These are phyloP conservation scores for Myoxocephalus aenaeus DNA, from an alignment of 2,797 vertebrate genomes.

Conservation along the genomic window DNA sequence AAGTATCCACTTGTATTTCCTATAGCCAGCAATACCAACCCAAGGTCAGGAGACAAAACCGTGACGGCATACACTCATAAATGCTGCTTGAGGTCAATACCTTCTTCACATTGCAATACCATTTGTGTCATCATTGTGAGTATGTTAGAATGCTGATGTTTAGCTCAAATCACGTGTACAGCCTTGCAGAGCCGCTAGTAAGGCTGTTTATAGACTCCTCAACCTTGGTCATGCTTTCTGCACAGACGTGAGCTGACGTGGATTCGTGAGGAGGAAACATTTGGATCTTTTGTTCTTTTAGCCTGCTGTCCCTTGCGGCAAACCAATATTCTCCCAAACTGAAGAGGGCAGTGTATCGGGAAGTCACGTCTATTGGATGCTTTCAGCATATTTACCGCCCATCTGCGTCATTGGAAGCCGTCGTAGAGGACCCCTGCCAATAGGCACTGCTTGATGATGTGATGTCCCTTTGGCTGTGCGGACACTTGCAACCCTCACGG, in stretches of 20 bases:
- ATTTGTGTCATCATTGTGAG: not conserved
- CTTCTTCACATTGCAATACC: not conserved
- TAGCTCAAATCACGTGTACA: not conserved
- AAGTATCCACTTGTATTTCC: not conserved
- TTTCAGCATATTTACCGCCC: too few relatives aligned
- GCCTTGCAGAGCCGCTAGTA: not conserved
- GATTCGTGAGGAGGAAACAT: not conserved
- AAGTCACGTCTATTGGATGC: too few relatives aligned
- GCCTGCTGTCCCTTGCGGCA: not conserved
- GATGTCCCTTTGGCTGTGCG: not conserved
- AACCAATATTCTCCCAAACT: not conserved
- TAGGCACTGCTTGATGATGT: not conserved
- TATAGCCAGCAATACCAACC: too few relatives aligned
- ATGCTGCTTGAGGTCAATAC: not conserved
- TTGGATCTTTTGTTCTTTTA: not conserved
- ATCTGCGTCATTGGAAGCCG: too few relatives aligned
- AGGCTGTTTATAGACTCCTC: not conserved
- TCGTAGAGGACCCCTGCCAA: not conserved
- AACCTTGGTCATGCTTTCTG: not conserved
- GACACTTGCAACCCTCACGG: too few relatives aligned
- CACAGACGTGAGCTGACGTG: not conserved
- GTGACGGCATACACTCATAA: not conserved
- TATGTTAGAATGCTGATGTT: not conserved
- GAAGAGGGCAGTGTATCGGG: not conserved
- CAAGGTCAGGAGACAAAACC: not conserved